Evolutionary conservation across 92 coral and sea anemone genomes (phyloP).

Genomic region (Metridium senile): DNA sequence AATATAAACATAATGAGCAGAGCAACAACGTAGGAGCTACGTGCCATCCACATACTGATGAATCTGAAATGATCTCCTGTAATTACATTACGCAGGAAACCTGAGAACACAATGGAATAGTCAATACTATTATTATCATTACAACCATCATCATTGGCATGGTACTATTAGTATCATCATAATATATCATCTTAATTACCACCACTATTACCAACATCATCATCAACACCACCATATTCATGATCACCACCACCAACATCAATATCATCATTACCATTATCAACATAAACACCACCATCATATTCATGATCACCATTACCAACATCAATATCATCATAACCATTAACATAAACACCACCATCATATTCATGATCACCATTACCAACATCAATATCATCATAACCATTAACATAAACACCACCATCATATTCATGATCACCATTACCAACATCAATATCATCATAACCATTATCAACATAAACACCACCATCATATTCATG

Average conservation of each 20-base stretch:
- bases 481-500: neutral
- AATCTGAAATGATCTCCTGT: slow-evolving; percentile 97
- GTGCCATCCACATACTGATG: slow-evolving; percentile 99
- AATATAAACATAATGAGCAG: slow-evolving; percentile 95
- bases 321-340: neutral
- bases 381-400: neutral
- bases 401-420: neutral
- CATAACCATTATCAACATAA: neutral
- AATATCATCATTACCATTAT: neutral
- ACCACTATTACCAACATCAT: neutral
- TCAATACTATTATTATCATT: neutral
- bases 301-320: neutral
- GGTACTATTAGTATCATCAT: neutral
- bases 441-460: no score
- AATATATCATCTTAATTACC: neutral
- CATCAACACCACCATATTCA: neutral
- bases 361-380: neutral
- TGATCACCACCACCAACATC: neutral
- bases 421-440: neutral
- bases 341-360: no score
- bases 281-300: neutral
- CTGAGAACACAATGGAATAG: slow-evolving; percentile 27
- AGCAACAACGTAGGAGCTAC: slow-evolving; percentile 96
- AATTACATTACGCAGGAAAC: slow-evolving; percentile 90
- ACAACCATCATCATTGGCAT: neutral